Conservation (phyloP, 2,797 vertebrate species). For the Myotis pilosus region DNA sequence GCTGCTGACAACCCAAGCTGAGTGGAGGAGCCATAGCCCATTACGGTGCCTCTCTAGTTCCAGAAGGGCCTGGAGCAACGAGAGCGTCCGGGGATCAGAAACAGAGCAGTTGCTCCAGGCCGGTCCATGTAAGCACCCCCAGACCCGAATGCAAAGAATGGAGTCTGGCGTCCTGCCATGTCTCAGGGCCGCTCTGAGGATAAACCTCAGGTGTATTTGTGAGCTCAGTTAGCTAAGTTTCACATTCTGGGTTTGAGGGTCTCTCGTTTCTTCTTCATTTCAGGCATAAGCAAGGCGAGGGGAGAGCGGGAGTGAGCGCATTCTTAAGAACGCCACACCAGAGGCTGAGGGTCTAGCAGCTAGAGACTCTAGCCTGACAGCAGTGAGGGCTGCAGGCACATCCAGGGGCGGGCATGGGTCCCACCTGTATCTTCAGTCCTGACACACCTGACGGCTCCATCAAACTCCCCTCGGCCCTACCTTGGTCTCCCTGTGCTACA, state of each 20-base stretch:
- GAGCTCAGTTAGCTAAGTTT: background rate
- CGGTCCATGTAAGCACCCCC: too few species aligned
- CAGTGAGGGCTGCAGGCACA: accelerated
- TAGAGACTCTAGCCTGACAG: background rate
- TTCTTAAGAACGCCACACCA: background rate
- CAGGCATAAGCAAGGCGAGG: background rate
- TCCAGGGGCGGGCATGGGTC: accelerated
- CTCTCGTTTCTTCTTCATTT: background rate
- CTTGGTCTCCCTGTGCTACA: background rate
- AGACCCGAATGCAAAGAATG: background rate
- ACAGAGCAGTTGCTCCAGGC: background rate
- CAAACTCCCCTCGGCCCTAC: background rate
- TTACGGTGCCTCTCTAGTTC: background rate
- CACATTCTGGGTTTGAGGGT: background rate
- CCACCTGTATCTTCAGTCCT: background rate
- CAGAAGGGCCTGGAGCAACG: background rate
- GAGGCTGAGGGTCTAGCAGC: background rate
- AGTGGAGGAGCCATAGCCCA: background rate
- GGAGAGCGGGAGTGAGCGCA: background rate
- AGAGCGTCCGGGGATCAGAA: background rate
- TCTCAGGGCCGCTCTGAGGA: background rate
- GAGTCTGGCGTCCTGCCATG: accelerated
- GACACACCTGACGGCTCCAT: background rate
- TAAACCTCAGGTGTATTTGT: background rate
- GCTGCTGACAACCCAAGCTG: background rate